Base-by-base conservation (phyloP, 2,888 invertebrate species). In the Agriotes lineatus region DNA sequence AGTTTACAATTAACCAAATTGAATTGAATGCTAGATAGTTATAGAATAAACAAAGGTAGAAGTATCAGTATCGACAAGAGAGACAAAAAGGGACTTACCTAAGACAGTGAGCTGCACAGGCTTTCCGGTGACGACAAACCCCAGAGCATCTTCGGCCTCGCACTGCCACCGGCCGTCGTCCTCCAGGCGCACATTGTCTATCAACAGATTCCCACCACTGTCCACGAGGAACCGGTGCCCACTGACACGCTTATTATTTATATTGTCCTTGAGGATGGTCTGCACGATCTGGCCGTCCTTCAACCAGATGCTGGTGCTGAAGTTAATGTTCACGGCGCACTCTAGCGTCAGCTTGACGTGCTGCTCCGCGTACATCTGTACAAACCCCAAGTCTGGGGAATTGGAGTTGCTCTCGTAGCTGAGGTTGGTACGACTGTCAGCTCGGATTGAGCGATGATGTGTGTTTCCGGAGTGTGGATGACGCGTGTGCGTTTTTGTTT, bases 101-200 rank as follows among this genome's bases (percentile, higher is more conserved):
- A 90, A 85, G 68, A 90, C 89, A 67, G 90, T 87, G 75, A 91
- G 85, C 80, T 90, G 89, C 73, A 90, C 87, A 44, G 90, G 89
- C 78, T 88, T 86, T 22, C 90, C 89, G 68, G 90, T 88, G 44
- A 90, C 88, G 1, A 90, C 88, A 64, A 88, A 88, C 0, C 90
- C 90, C 33, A 88, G 87, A 0, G 86, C 85, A 76, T 91, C 90
- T 37, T 87, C 86, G 0, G 91, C 89, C 20, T 89, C 88, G 78
- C 93, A 94, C 66, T 88, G 87, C 90, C 93, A 94, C 56, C 87
- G 83, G 0, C 92, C 93, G 37, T 91, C 90, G 78, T 92, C 92
- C 19, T 90, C 90, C 63, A 88, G 81, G 42, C 88, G 80, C 30
- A 88, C 87, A 78, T 87, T 88, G 75, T 87, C 87, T 74, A 89